Base-by-base conservation (phyloP, 2,113 vertebrate genomes). In the Spea multiplicata region DNA sequence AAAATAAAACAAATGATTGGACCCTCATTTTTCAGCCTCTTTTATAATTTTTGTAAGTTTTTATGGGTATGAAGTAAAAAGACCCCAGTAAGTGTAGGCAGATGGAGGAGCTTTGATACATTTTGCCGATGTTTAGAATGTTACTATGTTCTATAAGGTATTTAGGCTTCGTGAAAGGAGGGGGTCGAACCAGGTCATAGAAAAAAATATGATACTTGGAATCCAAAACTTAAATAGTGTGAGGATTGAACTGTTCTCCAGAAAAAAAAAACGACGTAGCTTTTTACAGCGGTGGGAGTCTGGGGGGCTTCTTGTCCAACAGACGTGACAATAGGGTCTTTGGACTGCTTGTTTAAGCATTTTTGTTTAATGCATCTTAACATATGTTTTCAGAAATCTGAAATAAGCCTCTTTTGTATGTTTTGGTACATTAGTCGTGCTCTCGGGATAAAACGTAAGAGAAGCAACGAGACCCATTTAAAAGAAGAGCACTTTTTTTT, bases 171-270 rank as follows among this genome's bases (percentile, higher is more conserved):
- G 52, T 44, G 12, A 65, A 48, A 46, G 67, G 14, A 71, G 30
- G 13, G 59, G 76, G 70, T 80, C 47, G 73, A 80, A 59, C 66
- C 55, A 73, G 77, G 77, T 80, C 71, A 80, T 4, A 16, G 48
- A 80, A 53, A 48, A 79, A 52, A 66, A 57, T 66, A 6, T 47
- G 49, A 73, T 73, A 73, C 70, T 52, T 73, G 66, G 45, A 64
- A 72, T 65, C 44, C 44, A 6, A 62, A 61, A 62, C 62, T 48
- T 47, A 52, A 49, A 59, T 48, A 30, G 44, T 73, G 62, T 59
- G 62, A 48, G 3, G 30, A 53, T 4, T 9, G 44, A 7, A 13
- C 13, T 12, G 46, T 61, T 61, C 4, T 45, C 49, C 70, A 72
- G 44, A 71, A 71, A 72, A 45, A 55, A 52, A 64, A 4, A 44